Evolutionary conservation across 2,888 invertebrate genomes (phyloP).

Genomic region (Xiphydria camelus): DNA sequence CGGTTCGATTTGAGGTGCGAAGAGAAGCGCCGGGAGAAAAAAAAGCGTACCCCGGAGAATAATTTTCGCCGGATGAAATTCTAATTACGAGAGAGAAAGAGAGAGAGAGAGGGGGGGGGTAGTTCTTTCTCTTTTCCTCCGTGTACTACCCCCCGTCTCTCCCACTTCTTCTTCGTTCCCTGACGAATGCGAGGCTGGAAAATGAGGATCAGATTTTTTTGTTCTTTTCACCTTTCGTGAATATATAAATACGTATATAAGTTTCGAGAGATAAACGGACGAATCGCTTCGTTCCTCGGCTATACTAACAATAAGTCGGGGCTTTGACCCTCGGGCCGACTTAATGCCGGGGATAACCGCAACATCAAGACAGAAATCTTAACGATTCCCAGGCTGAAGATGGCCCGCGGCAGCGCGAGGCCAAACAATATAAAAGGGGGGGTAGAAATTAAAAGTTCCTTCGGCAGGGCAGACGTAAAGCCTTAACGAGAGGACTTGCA

Average conservation of each 20-base stretch:
- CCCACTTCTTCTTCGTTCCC: too few species aligned
- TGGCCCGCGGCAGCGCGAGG: constrained; percentile 22
- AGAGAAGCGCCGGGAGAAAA: constrained; percentile 21
- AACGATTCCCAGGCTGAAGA: constrained; percentile 22
- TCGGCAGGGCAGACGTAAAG: constrained; percentile 11
- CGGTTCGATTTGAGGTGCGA: constrained; percentile 57
- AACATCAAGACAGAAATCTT: constrained; percentile 31
- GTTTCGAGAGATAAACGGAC: too few species aligned
- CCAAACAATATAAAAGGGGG: constrained; percentile 29
- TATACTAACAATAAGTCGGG: too few species aligned
- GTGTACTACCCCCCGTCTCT: too few species aligned
- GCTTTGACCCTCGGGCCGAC: neutral
- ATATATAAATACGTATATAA: too few species aligned
- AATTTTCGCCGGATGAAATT: constrained; percentile 34
- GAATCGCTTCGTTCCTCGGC: too few species aligned
- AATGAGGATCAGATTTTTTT: too few species aligned
- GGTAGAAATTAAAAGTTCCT: constrained; percentile 41
- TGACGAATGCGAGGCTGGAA: too few species aligned
- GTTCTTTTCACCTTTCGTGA: too few species aligned
- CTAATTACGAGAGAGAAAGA: constrained; percentile 16
- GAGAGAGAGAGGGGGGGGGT: neutral
- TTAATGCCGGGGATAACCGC: constrained; percentile 11
- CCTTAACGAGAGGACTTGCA: constrained; percentile 28
- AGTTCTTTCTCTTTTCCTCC: too few species aligned
- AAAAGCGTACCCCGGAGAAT: constrained; percentile 43